phyloP scores from a whole-genome alignment of 2,113 vertebrate genomes.

The Eleginops maclovinus region DNA sequence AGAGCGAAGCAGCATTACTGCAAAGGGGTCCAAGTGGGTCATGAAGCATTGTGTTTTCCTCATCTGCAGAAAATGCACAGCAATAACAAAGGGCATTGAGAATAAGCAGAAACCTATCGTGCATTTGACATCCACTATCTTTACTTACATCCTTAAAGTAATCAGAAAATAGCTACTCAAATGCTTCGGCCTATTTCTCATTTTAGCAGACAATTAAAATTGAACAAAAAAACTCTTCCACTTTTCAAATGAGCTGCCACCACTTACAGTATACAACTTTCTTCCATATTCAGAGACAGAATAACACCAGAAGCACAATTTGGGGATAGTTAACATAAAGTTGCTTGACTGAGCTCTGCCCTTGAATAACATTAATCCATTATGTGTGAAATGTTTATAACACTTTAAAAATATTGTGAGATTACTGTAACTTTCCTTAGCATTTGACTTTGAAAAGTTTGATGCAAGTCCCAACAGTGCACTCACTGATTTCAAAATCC shows the following conservation, averaged over 20 bases:
- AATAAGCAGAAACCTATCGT: neutral
- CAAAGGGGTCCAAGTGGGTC: slow-evolving; percentile 64
- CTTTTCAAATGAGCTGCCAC: slow-evolving; percentile 3
- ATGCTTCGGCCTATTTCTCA: neutral
- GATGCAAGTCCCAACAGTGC: neutral
- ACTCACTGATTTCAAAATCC: slow-evolving; percentile 15
- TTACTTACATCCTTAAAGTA: neutral
- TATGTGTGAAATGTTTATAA: slow-evolving; percentile 12
- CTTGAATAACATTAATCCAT: slow-evolving; percentile 32
- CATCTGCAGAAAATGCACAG: slow-evolving; percentile 47
- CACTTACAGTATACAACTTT: neutral
- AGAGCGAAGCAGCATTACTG: slow-evolving; percentile 36
- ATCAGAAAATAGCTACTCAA: neutral
- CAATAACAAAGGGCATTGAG: slow-evolving; percentile 32
- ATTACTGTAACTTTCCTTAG: slow-evolving; percentile 14
- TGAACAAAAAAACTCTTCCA: no score
- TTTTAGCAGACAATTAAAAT: slow-evolving; percentile 3
- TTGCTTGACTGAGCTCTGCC: slow-evolving; percentile 1
- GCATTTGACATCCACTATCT: slow-evolving; percentile 22
- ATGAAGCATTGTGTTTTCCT: slow-evolving; percentile 58
- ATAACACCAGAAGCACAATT: neutral
- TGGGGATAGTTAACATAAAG: neutral
- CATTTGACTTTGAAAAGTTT: slow-evolving; percentile 23
- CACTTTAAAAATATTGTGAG: slow-evolving; percentile 32
- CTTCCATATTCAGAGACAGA: neutral